phyloP scores from a whole-genome alignment of 2,888 invertebrate species.

The Thyatira batis region DNA sequence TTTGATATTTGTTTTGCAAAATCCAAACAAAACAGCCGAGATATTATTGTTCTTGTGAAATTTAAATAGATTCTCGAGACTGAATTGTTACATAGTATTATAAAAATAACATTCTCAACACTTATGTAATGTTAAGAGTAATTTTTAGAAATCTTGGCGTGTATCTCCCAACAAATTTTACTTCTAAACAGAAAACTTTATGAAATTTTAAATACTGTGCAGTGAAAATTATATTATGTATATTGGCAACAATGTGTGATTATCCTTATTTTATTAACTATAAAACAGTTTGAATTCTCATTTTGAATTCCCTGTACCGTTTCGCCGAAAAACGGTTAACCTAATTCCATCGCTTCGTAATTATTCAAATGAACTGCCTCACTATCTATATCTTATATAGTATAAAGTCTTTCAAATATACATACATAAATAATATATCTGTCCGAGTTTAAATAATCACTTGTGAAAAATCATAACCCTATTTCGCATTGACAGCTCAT shows the following conservation, averaged over 20 bases:
- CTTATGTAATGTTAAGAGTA: neutral
- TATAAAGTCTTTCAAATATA: no score
- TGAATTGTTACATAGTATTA: neutral
- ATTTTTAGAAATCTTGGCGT: neutral
- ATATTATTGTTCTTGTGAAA: neutral
- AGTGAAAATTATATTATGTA: no score
- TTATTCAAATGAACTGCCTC: neutral
- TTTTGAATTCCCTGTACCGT: neutral
- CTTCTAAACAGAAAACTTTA: neutral
- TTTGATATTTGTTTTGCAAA: neutral
- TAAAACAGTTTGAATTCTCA: neutral
- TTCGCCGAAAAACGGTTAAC: neutral
- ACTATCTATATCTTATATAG: no score
- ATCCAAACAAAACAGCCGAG: neutral
- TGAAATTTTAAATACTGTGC: no score
- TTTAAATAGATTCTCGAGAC: neutral
- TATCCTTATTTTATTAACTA: neutral
- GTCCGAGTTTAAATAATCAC: no score
- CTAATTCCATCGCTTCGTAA: neutral
- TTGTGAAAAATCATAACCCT: no score
- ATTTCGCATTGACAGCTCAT: no score
- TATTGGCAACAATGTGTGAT: no score
- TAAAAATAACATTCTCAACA: neutral
- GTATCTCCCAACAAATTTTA: neutral
- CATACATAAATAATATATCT: no score